Conservation (phyloP, 2,888 invertebrate genomes). For the Pollenia amentaria region DNA sequence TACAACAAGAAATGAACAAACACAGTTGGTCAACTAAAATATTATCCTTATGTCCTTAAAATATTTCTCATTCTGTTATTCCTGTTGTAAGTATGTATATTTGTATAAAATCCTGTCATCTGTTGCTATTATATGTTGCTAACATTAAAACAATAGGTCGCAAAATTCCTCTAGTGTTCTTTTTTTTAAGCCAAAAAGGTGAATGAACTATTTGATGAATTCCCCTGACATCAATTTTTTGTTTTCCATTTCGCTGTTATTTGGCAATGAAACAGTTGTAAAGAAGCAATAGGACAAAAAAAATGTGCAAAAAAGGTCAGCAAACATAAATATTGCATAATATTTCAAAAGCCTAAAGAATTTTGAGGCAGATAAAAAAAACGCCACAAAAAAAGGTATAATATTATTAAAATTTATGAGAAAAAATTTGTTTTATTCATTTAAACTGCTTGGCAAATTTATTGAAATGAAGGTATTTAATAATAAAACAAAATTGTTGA, state of each 20-base stretch:
- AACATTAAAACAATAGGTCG: constrained; percentile 56
- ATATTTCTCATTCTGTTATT: constrained; percentile 24
- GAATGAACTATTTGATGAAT: constrained; percentile 73
- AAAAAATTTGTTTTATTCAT: constrained; percentile 53
- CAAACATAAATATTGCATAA: constrained; percentile 65
- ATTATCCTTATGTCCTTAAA: constrained; percentile 48
- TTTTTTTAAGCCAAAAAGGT: constrained; percentile 46
- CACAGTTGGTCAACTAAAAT: constrained; percentile 59
- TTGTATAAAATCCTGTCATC: constrained; percentile 67
- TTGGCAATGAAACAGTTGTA: constrained; percentile 66
- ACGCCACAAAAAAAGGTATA: neutral
- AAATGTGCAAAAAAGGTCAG: constrained; percentile 1
- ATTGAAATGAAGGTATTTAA: constrained; percentile 31
- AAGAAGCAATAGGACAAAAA: neutral
- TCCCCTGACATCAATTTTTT: constrained; percentile 51
- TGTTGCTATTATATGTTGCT: constrained; percentile 70
- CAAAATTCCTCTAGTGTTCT: neutral
- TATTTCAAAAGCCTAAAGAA: constrained; percentile 44
- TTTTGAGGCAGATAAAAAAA: constrained; percentile 8
- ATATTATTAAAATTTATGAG: constrained; percentile 64
- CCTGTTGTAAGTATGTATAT: constrained; percentile 2
- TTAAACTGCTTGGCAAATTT: constrained; percentile 42
- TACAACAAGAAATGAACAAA: constrained; percentile 8
- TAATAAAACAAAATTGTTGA: constrained; percentile 18
- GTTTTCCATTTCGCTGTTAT: constrained; percentile 10